Evolutionary conservation across 2,113 vertebrate species (phyloP), one percentile per base, ranked within the genome.

Genomic region (Clarias macrocephalus): DNA sequence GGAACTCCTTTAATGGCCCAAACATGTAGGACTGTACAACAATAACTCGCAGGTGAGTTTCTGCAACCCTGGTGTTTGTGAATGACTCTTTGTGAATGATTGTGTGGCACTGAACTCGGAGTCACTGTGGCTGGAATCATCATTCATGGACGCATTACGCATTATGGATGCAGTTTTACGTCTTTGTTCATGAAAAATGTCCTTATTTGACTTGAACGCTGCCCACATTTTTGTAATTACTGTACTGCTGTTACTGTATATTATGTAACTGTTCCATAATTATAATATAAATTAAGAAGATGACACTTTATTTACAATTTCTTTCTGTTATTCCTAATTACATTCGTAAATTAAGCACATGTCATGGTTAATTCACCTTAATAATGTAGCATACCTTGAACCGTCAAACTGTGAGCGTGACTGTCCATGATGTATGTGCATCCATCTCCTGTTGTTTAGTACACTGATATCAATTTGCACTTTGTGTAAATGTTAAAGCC

Each of bases 401-500:
- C 13, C 28, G 25, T 30, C 7, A 12, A n/a, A 66, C n/a, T 66
- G 25, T 25, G 42, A 42, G 42, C 33, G 3, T 18, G 60, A 7
- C 66, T 33, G 66, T 70, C 28, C 28, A 28, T 70, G 68, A 19
- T 72, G 18, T 8, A 21, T 48, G 13, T 18, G 25, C 18, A 25
- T 63, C 59, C 80, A 59, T 57, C 52, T 84, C 30, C 10, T 60
- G 30, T n/a, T 84, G 28, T 72, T 80, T 33, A 37, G 54, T 54
- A 28, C 37, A 68, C 30, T 68, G 37, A 37, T 73, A 59, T 73
- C 21, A 57, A 42, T 73, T 73, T 59, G 12, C 13, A 63, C 23
- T 65, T 23, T 56, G 28, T 60, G 23, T 62, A 75, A 85, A 85
- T 73, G 82, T 33, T 57, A 57, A 72, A 21, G 52, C 83, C 54